Base-by-base conservation (phyloP, 2,797 vertebrate species). In the Anisognathus igniventris region DNA sequence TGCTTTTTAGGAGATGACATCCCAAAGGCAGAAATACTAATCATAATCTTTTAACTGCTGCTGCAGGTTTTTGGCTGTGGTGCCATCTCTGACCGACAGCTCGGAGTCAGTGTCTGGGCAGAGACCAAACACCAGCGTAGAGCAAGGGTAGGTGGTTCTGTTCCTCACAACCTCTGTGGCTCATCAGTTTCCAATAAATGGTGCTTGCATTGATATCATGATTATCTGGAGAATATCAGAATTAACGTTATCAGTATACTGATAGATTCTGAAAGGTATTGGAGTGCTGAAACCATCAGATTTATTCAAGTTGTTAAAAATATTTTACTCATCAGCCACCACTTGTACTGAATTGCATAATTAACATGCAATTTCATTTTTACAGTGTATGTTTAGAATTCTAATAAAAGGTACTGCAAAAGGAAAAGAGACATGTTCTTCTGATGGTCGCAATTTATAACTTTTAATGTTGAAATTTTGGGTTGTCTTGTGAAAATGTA, bases 31-130 rank as follows among this genome's bases (percentile, higher is more conserved):
- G 47, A 76, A 92, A 22, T 21, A 11, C 25, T 97, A 33, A 96
- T 31, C 39, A 31, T 50, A 13, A 73, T 90, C 45, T 93, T 77
- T 62, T 71, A 47, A 84, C 78, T 91, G 67, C 56, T 92, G 67
- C 61, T 96, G 50, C 95, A 99, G 99, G 98, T 99, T 99, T 98
- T 95, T 99, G 96, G 99, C 99, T 5, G 99, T 99, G 48, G 99
- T 99, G 51, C 99, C 99, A 15, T 99, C 99, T 30, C 98, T 99
- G 88, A 99, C 99, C 0, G 99, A 99, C 98, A 99, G 99, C 97
- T 99, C 99, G 0, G 99, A 99, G 95, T 99, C 99, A 0, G 99
- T 99, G 20, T 99, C 99, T 33, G 99, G 99, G 48, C 99, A 99
- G 94, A 98, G 99, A 65, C 99, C 99, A 8, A 99, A 99, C 97